phyloP scores from a whole-genome alignment of 2,888 invertebrate species.

The Drosophila gaucha region DNA sequence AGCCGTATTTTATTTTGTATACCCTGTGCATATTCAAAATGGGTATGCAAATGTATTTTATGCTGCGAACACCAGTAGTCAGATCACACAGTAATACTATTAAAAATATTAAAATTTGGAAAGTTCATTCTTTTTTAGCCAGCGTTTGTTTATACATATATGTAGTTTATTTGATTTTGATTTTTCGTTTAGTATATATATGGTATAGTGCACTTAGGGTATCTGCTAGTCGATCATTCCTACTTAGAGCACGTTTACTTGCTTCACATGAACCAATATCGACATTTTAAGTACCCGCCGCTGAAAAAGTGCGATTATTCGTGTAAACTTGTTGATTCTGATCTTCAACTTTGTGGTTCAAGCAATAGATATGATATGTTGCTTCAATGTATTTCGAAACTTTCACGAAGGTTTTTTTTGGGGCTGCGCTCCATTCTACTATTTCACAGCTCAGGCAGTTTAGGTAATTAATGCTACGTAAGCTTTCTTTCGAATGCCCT shows the following conservation, averaged over 20 bases:
- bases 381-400: conserved; percentile 55
- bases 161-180: no score
- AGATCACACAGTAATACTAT: no score
- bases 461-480: conserved; percentile 17
- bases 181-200: no score
- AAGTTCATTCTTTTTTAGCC: no score
- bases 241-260: background rate
- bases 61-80: no score
- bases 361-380: conserved; percentile 32
- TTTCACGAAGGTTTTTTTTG: conserved; percentile 48
- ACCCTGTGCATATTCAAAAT: no score
- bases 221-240: background rate
- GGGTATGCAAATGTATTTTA: no score
- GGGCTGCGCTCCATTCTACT: conserved; percentile 15
- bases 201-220: no score
- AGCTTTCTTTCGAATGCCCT: conserved; percentile 40
- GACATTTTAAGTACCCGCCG: no score
- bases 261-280: background rate
- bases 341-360: conserved; percentile 38
- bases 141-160: no score
- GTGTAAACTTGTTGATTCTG: conserved; percentile 6
- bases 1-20: no score
- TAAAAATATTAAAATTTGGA: no score
- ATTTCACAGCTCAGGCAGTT: conserved; percentile 19
- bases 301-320: background rate